Evolutionary conservation across 2,888 invertebrate species (phyloP).

Genomic region (Volucella bombylans): DNA sequence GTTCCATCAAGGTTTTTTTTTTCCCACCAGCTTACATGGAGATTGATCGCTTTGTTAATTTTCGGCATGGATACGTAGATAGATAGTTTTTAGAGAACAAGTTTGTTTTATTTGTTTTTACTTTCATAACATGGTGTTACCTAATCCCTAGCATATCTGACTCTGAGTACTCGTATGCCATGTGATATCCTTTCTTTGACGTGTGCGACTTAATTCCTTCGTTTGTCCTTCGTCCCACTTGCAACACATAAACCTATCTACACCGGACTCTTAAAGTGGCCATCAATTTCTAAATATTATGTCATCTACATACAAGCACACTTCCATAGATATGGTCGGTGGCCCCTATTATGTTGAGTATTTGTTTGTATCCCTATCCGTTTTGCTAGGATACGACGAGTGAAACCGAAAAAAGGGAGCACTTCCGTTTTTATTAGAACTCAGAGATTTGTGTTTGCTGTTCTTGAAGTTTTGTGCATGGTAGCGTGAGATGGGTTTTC

Average conservation of each 20-base stretch:
- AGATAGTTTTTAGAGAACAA: conserved; percentile 31
- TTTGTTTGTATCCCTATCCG: conserved; percentile 29
- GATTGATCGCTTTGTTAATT: conserved; percentile 47
- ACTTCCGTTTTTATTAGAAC: conserved; percentile 34
- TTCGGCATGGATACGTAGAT: conserved; percentile 30
- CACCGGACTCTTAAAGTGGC: conserved; percentile 42
- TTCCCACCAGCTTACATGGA: background rate
- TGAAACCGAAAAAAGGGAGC: conserved; percentile 7
- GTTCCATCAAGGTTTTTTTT: conserved; percentile 7
- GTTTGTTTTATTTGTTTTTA: conserved; percentile 13
- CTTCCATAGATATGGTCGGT: background rate
- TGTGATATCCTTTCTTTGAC: conserved; percentile 24
- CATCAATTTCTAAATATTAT: conserved; percentile 44
- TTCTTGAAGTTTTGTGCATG: background rate
- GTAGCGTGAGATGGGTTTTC: conserved; percentile 8
- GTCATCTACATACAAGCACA: conserved; percentile 19
- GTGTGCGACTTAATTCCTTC: background rate
- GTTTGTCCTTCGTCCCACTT: background rate
- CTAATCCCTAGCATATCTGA: conserved; percentile 34
- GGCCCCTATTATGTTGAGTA: conserved; percentile 17
- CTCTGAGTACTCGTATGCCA: conserved; percentile 2
- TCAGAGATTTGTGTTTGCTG: conserved; percentile 17
- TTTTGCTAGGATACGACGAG: conserved; percentile 6
- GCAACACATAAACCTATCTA: conserved; percentile 2
- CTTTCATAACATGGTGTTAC: conserved; percentile 1